Base-by-base conservation (phyloP, 2,888 invertebrate species). In the Calephelis perditalis region DNA sequence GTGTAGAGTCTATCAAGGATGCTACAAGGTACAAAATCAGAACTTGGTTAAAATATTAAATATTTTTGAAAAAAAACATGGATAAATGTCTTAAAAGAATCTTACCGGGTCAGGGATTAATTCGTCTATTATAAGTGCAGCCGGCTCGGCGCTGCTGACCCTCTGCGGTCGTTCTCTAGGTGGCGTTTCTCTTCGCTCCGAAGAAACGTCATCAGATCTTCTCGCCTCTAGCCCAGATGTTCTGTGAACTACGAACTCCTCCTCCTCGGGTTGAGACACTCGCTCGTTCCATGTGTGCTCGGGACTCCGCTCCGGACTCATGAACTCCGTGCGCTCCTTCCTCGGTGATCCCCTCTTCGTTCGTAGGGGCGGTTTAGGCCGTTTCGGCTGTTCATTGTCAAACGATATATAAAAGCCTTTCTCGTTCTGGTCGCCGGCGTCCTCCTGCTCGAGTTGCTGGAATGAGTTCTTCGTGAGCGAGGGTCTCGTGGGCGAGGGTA, bases 331-430 rank as follows among this genome's bases (percentile, higher is more conserved):
- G 55, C 73, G 68, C 12, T 96, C 96, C 81, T 96, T 96, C 75
- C 95, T 95, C 0, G 96, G 96, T 7, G 96, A 96, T 45, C 90
- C 91, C 62, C 94, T 92, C 78, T 96, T 96, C 63, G 92, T 92
- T 67, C 97, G 91, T 59, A 97, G 86, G 12, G 96, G 96, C 2
- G 97, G 98, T 81, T 98, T 98, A 12, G 97, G 96, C 74, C 97
- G 92, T 78, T 96, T 96, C 12, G 97, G 97, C 72, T 94, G 94
- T 62, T 96, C 96, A 78, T 96, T 95, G 78, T 97, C 97, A 79
- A 98, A 97, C 58, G 97, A 96, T 76, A 98, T 97, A 82, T 98
- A 98, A 87, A 98, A 98, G 43, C 96, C 96, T 81, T 96, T 96
- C 78, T 96, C 95, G 76, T 92, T 79, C 75, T 90, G 74, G 74